A percentile compares a stretch with the other conserved stretches of the same genome.
These are phyloP conservation scores for Phycodurus eques DNA, from an alignment of 2,113 vertebrate species.

Conservation along the genomic window DNA sequence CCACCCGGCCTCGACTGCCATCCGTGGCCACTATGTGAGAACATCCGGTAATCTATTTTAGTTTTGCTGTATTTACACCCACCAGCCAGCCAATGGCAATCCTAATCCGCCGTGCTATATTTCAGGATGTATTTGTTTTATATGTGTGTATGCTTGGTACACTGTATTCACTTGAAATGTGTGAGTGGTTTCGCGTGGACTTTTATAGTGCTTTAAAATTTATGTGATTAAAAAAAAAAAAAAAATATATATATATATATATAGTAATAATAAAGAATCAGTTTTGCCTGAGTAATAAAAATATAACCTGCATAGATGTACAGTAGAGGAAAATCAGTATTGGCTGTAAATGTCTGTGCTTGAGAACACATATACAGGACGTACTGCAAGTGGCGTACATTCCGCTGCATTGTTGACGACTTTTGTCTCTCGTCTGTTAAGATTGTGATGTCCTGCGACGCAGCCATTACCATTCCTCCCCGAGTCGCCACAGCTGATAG, in stretches of 20 bases:
- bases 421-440: background rate
- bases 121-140: no score
- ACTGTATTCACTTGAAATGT: background rate
- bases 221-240: background rate
- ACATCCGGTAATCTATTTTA: background rate
- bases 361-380: background rate
- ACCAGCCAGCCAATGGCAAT: background rate
- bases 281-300: background rate
- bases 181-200: background rate
- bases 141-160: no score
- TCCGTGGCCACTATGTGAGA: background rate
- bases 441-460: conserved; percentile 3
- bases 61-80: background rate
- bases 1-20: background rate
- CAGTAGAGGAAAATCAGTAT: background rate
- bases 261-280: background rate
- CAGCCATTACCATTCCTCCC: conserved; percentile 1
- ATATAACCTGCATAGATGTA: background rate
- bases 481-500: background rate
- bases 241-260: background rate
- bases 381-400: background rate
- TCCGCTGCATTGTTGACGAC: background rate
- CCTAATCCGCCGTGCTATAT: background rate
- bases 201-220: background rate
- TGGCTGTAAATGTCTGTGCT: background rate